Conservation (phyloP, 2,113 vertebrate species). For the Pseudorasbora parva region DNA sequence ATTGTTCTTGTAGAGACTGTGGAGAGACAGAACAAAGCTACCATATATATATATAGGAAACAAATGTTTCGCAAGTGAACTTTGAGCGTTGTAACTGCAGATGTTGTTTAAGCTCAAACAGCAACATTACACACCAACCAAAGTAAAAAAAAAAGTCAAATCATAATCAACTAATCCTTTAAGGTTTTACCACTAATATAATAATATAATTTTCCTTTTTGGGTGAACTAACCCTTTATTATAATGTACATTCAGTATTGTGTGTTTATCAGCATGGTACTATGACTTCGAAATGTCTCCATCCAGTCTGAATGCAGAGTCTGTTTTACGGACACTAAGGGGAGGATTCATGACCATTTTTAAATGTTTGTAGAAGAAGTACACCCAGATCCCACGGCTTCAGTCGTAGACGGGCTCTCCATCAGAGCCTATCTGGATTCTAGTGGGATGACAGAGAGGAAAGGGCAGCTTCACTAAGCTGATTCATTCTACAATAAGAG, state of each 20-base stretch:
- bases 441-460: conserved; percentile 65
- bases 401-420: conserved; percentile 57
- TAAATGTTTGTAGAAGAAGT: conserved; percentile 53
- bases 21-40: too few relatives aligned
- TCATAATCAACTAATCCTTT: too few relatives aligned
- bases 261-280: not conserved
- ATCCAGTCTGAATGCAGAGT: not conserved
- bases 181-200: too few relatives aligned
- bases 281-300: not conserved
- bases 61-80: too few relatives aligned
- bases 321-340: not conserved
- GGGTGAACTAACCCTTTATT: too few relatives aligned
- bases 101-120: too few relatives aligned
- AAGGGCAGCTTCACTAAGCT: conserved; percentile 73
- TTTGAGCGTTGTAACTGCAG: too few relatives aligned
- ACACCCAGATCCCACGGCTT: conserved; percentile 14
- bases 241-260: not conserved
- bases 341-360: conserved; percentile 33
- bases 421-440: conserved; percentile 64
- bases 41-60: too few relatives aligned
- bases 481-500: conserved; percentile 74
- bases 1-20: too few relatives aligned
- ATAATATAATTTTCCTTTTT: too few relatives aligned
- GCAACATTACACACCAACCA: too few relatives aligned
- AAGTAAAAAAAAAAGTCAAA: too few relatives aligned